Base-by-base conservation (phyloP, 2,888 invertebrate genomes). In the Troides oblongomaculatus region DNA sequence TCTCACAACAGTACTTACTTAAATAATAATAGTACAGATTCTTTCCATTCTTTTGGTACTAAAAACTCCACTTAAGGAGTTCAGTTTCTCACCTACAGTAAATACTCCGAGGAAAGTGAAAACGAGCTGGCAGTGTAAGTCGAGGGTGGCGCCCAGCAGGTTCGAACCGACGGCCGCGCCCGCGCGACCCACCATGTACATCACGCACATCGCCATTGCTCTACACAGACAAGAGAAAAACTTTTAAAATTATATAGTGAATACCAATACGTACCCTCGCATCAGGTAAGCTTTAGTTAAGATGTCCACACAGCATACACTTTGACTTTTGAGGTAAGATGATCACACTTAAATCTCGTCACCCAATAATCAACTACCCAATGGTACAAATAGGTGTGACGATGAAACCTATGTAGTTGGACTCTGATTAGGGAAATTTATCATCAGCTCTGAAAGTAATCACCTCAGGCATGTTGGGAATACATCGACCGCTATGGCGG, bases 91-190 rank as follows among this genome's bases (percentile, higher is more conserved):
- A 94, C 89, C 83, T 8, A 93, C 83, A 68, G 93, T 87, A 70
- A 93, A 85, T 0, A 81, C 85, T 0, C 94, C 94, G 36, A 95
- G 93, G 1, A 93, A 81, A 39, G 94, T 90, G 76, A 95, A 94
- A 0, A 95, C 94, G 7, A 94, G 84, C 72, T 93, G 92, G 74
- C 95, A 95, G 76, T 93, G 92, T 17, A 88, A 84, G 77, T 95
- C 95, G 73, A 95, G 86, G 0, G 94, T 90, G 69, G 93, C 89
- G 2, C 95, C 95, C 56, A 95, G 93, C 1, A 94, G 80, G 72
- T 94, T 84, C 74, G 95, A 95, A 64, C 95, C 95, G 1, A 92
- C 84, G 2, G 95, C 94, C 0, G 95, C 95, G 0, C 95, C 95
- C 0, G 93, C 82, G 43, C 95, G 90, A 0, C 95, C 95, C 62